A percentile compares a stretch with the other conserved stretches of the same genome.
Conservation (phyloP, 2,888 invertebrate species). For the Octonoba sinensis region DNA sequence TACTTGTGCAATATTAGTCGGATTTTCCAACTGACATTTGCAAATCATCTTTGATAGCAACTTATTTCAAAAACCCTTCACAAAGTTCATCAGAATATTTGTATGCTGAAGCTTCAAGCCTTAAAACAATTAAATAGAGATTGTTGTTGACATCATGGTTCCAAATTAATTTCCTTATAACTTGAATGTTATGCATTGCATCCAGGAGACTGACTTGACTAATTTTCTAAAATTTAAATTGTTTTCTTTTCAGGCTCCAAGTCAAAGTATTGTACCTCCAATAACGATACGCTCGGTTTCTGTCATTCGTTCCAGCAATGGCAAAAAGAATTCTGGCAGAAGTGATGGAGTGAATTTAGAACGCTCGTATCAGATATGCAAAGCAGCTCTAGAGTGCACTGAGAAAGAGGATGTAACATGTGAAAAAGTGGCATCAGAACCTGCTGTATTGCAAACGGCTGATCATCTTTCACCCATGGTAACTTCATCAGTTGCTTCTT, state of each 20-base stretch:
- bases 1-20: no score
- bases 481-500: slow-evolving; percentile 51
- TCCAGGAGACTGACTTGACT: not conserved
- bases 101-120: no score
- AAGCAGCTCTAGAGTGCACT: slow-evolving; percentile 88
- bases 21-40: no score
- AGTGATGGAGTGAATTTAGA: slow-evolving; percentile 82
- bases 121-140: no score
- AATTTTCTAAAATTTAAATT: not conserved
- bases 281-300: slow-evolving; percentile 63
- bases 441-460: not conserved
- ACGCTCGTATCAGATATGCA: slow-evolving; percentile 89
- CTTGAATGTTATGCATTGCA: no score
- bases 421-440: slow-evolving; percentile 9
- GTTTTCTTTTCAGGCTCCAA: slow-evolving; percentile 35
- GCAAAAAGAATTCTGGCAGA: slow-evolving; percentile 44
- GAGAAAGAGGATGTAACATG: slow-evolving; percentile 76
- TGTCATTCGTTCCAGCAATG: slow-evolving; percentile 34
- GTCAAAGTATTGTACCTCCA: slow-evolving; percentile 61
- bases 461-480: slow-evolving; percentile 16
- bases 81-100: no score
- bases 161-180: no score
- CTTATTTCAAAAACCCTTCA: no score
- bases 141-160: no score
- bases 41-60: no score